These are phyloP conservation scores for Drosophila teissieri DNA, from an alignment of 1,140 invertebrate species.

Conservation along the genomic window DNA sequence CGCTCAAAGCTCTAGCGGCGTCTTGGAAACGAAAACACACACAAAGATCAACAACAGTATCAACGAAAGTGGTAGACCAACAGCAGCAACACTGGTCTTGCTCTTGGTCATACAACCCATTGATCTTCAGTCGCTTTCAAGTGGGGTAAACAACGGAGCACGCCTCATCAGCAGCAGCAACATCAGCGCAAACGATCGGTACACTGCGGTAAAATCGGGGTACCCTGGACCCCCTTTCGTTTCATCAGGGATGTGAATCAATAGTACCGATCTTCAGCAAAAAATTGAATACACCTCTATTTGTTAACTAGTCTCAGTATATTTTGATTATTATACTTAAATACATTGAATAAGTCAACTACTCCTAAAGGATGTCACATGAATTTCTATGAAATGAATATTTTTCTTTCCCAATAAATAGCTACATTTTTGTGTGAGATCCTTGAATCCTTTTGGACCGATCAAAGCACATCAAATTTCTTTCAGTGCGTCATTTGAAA, in stretches of 20 bases:
- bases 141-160: slow-evolving; percentile 71
- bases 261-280: too few relatives aligned
- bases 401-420: too few relatives aligned
- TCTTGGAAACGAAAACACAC: slow-evolving; percentile 25
- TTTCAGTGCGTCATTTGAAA: slow-evolving; percentile 70
- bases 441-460: too few relatives aligned
- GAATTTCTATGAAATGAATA: too few relatives aligned
- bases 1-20: slow-evolving; percentile 70
- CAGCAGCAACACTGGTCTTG: slow-evolving; percentile 53
- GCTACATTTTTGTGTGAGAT: too few relatives aligned
- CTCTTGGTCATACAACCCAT: slow-evolving; percentile 67
- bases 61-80: slow-evolving; percentile 83
- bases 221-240: too few relatives aligned
- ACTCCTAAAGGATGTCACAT: too few relatives aligned
- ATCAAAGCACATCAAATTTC: not conserved
- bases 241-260: too few relatives aligned
- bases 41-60: slow-evolving; percentile 71
- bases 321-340: too few relatives aligned
- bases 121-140: slow-evolving; percentile 73
- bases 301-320: too few relatives aligned
- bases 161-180: slow-evolving; percentile 68
- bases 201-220: slow-evolving; percentile 1
- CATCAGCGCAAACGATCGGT: slow-evolving; percentile 36
- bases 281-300: too few relatives aligned
- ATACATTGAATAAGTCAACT: too few relatives aligned